These are phyloP conservation scores for Cyrtodaria siliqua DNA, from an alignment of 2,888 invertebrate genomes.

Conservation along the genomic window DNA sequence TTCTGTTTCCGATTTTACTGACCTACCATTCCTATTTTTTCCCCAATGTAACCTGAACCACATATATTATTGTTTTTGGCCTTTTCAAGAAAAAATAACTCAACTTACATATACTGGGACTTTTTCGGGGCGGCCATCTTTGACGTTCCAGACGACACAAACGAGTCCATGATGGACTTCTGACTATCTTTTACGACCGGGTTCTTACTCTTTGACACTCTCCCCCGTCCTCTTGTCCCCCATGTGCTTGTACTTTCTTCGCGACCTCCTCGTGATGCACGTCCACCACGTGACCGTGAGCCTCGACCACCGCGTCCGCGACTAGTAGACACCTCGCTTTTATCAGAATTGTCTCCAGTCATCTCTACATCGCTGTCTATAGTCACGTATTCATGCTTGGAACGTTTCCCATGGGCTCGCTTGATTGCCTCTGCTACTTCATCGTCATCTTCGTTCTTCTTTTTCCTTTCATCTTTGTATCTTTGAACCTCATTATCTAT, in stretches of 20 bases:
- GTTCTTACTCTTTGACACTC: conserved; percentile 70
- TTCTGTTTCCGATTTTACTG: too few relatives aligned
- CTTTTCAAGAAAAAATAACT: too few relatives aligned
- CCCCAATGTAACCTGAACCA: too few relatives aligned
- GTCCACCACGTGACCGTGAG: conserved; percentile 67
- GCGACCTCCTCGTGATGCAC: conserved; percentile 70
- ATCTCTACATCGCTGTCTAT: conserved; percentile 72
- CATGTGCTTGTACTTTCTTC: conserved; percentile 54
- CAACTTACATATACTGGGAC: conserved; percentile 29
- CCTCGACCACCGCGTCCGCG: conserved; percentile 50
- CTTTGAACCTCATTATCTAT: conserved; percentile 87
- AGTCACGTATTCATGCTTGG: conserved; percentile 63
- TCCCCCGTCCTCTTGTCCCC: conserved; percentile 48
- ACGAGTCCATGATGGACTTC: conserved; percentile 63
- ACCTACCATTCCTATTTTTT: too few relatives aligned
- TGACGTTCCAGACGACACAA: conserved; percentile 41
- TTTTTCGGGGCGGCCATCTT: conserved; percentile 16
- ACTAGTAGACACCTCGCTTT: conserved; percentile 59
- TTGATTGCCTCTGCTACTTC: conserved; percentile 79
- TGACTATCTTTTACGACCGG: conserved; percentile 66
- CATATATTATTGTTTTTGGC: too few relatives aligned
- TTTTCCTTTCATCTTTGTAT: conserved; percentile 86
- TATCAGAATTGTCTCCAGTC: conserved; percentile 61
- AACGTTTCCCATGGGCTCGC: conserved; percentile 65
- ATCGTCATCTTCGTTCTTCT: conserved; percentile 72